Conservation (phyloP, 2,113 vertebrate species). For the Galeopterus variegatus region DNA sequence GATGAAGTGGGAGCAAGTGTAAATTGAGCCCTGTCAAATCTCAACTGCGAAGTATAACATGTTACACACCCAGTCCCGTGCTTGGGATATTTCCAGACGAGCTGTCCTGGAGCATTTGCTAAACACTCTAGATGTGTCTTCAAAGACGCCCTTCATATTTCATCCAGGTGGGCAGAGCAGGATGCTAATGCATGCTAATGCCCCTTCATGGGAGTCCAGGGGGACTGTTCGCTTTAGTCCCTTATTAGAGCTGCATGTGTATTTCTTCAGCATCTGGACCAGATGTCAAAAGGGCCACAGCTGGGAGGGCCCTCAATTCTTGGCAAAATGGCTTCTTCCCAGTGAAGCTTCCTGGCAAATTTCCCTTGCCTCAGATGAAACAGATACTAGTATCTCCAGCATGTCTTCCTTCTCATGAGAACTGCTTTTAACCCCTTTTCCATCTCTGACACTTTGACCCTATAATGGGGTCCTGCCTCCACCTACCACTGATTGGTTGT, state of each 20-base stretch:
- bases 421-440: not conserved
- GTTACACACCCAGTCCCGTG: not conserved
- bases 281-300: slow-evolving; percentile 42
- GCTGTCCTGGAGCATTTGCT: slow-evolving; percentile 19
- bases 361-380: slow-evolving; percentile 11
- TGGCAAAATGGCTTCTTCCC: not conserved
- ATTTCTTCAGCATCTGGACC: slow-evolving; percentile 60
- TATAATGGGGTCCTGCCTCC: not conserved
- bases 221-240: slow-evolving; percentile 39
- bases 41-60: not conserved
- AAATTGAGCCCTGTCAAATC: slow-evolving; percentile 8
- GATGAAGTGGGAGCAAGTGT: not conserved
- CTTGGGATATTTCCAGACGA: slow-evolving; percentile 35
- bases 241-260: slow-evolving; percentile 61
- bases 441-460: not conserved
- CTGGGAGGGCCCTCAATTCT: not conserved
- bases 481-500: not conserved
- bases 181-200: slow-evolving; percentile 64
- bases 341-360: slow-evolving; percentile 1
- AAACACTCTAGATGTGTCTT: slow-evolving; percentile 30
- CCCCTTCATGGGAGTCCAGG: not conserved
- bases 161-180: slow-evolving; percentile 34
- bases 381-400: not conserved
- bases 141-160: slow-evolving; percentile 60
- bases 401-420: not conserved